Evolutionary conservation across 2,888 invertebrate species (phyloP).

Genomic region (Melanotus villosus): DNA sequence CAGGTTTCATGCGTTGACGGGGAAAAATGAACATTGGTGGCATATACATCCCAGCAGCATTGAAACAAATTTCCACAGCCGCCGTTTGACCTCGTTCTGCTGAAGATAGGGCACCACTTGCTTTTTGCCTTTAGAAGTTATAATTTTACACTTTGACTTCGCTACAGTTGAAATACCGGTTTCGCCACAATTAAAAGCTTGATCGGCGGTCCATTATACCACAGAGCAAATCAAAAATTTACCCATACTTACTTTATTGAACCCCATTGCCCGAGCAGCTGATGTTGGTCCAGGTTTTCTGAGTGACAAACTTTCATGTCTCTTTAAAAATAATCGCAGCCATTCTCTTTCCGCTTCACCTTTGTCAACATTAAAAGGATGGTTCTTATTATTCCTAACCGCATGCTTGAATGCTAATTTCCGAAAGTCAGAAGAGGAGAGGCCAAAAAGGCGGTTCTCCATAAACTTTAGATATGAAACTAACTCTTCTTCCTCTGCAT

Average conservation of each 20-base stretch:
- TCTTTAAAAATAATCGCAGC: no score
- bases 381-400: slow-evolving; percentile 39
- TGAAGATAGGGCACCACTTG: slow-evolving; percentile 54
- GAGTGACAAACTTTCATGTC: no score
- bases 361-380: slow-evolving; percentile 44
- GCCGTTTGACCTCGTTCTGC: slow-evolving; percentile 56
- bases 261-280: not conserved
- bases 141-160: slow-evolving; percentile 46
- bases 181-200: not conserved
- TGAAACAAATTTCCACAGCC: slow-evolving; percentile 56
- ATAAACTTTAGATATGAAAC: slow-evolving; percentile 16
- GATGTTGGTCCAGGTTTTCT: not conserved
- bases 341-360: no score
- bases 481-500: slow-evolving; percentile 24
- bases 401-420: slow-evolving; percentile 46
- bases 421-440: slow-evolving; percentile 38
- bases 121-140: slow-evolving; percentile 43
- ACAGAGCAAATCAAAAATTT: no score
- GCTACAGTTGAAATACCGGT: slow-evolving; percentile 52
- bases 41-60: slow-evolving; percentile 54
- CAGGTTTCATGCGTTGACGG: slow-evolving; percentile 53
- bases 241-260: no score
- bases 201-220: no score
- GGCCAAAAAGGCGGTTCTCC: slow-evolving; percentile 47
- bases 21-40: no score